phyloP scores from a whole-genome alignment of 2,888 invertebrate species.

The Agrenia bidenticulata region DNA sequence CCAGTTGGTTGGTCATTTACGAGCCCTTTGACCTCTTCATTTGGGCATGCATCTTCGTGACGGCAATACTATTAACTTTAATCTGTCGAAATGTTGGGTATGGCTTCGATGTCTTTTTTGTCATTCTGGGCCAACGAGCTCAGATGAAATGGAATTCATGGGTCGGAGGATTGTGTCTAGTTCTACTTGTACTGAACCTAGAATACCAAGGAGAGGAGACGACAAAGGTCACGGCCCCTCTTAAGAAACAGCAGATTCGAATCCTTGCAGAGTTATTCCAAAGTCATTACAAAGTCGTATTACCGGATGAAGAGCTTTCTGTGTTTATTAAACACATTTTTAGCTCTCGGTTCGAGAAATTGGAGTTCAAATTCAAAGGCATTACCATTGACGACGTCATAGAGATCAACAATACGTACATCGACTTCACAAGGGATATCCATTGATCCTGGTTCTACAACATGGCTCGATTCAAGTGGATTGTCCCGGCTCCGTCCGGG shows the following conservation, averaged over 20 bases:
- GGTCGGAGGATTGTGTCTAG: background rate
- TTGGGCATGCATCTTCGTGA: background rate
- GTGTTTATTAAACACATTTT: background rate
- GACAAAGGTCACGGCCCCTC: constrained; percentile 9
- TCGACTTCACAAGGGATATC: background rate
- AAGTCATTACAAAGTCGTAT: background rate
- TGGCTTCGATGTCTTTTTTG: background rate
- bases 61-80: background rate
- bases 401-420: background rate
- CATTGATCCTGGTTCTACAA: background rate
- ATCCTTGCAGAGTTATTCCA: background rate
- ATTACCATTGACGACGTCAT: background rate
- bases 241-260: background rate
- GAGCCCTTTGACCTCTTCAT: background rate
- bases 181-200: background rate
- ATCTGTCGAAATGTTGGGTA: background rate
- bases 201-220: constrained; percentile 2
- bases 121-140: background rate
- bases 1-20: constrained; percentile 8
- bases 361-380: background rate
- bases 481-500: background rate
- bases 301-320: background rate
- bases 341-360: background rate
- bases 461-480: constrained; percentile 10
- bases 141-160: background rate